Evolutionary conservation across 2,797 vertebrate genomes (phyloP).

Genomic region (Pogonophryne albipinna): DNA sequence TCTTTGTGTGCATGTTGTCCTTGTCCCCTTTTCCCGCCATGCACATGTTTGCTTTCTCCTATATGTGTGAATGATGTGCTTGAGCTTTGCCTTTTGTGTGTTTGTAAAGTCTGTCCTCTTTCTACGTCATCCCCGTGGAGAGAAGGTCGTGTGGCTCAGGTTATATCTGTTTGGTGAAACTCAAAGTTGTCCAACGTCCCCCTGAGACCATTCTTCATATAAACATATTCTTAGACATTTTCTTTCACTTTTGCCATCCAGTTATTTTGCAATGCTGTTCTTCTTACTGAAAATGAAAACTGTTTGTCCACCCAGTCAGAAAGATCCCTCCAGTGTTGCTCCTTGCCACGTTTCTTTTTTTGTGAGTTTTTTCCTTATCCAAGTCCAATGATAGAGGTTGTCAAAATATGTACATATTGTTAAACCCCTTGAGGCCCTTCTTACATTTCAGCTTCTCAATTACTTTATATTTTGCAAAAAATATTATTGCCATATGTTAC

Average conservation of each 20-base stretch:
- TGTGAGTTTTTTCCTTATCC: background rate
- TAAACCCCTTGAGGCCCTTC: background rate
- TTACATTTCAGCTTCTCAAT: slow-evolving; percentile 6
- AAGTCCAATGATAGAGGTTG: background rate
- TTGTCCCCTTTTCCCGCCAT: too few relatives aligned
- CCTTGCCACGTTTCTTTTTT: background rate
- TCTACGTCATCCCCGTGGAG: background rate
- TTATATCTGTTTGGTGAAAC: background rate
- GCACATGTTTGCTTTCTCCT: background rate
- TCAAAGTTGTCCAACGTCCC: background rate
- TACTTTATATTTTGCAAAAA: slow-evolving; percentile 31
- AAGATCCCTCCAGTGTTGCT: background rate
- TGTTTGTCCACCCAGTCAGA: background rate
- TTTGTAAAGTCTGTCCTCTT: background rate
- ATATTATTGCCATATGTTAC: slow-evolving; percentile 7
- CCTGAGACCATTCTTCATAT: too few relatives aligned
- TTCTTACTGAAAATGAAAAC: background rate
- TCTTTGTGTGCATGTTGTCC: background rate
- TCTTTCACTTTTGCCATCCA: background rate
- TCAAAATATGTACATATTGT: background rate
- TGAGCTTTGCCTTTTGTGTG: background rate
- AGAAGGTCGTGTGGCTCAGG: background rate
- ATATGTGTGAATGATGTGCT: background rate
- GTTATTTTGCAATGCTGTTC: background rate
- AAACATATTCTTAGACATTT: background rate